phyloP scores from a whole-genome alignment of 2,113 vertebrate species.

The Silurus asotus region DNA sequence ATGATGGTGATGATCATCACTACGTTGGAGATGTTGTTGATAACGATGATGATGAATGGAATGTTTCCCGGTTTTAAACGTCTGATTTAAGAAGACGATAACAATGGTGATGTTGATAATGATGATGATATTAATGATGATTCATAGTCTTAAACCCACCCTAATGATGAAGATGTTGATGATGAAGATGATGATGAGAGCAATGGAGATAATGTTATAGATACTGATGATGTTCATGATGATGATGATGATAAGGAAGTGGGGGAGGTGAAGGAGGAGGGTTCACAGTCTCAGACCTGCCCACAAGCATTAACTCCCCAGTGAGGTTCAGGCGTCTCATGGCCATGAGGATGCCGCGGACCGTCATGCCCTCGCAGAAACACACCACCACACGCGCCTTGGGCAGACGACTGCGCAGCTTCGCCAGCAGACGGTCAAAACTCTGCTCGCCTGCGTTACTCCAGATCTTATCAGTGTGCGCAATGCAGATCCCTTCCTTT shows the following conservation, averaged over 20 bases:
- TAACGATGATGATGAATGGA: too few species aligned
- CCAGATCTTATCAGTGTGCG: conserved; percentile 98
- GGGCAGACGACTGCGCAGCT: conserved; percentile 87
- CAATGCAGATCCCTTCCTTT: conserved; percentile 97
- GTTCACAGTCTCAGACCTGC: conserved; percentile 83
- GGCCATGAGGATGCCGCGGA: conserved; percentile 94
- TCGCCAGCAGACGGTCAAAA: conserved; percentile 90
- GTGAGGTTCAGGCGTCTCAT: conserved; percentile 90
- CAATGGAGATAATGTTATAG: not conserved
- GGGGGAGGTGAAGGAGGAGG: not conserved
- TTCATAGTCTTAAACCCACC: too few species aligned
- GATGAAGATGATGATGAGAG: not conserved
- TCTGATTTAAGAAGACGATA: too few species aligned
- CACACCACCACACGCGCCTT: conserved; percentile 96
- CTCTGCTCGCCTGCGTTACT: conserved; percentile 95
- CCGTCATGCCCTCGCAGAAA: conserved; percentile 98
- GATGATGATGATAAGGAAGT: not conserved
- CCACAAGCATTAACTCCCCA: conserved; percentile 91
- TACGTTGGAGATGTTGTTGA: too few species aligned
- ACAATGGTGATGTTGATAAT: too few species aligned
- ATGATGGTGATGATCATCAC: too few species aligned
- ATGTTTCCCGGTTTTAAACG: too few species aligned
- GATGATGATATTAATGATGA: too few species aligned
- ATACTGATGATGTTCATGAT: not conserved
- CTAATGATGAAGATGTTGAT: too few species aligned